phyloP scores from a whole-genome alignment of 2,888 invertebrate genomes.

The Cryptosula pallasiana region DNA sequence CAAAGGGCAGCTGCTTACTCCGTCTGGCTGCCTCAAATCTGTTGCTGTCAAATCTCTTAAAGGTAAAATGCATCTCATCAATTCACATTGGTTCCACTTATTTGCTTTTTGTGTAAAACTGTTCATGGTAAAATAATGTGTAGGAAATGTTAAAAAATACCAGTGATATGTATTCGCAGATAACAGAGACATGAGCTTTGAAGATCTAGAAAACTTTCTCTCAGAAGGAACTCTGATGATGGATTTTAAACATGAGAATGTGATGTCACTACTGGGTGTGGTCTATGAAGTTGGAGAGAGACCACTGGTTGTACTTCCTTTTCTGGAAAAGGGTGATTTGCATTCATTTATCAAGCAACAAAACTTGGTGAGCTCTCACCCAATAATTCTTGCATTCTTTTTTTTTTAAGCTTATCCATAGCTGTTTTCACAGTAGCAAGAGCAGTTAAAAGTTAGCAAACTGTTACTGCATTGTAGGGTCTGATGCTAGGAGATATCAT shows the following conservation, averaged over 20 bases:
- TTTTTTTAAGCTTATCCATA: too few relatives aligned
- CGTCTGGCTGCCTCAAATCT: background rate
- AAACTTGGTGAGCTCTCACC: too few relatives aligned
- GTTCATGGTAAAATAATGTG: too few relatives aligned
- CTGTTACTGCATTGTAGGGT: too few relatives aligned
- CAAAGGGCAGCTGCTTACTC: background rate
- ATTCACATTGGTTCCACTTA: too few relatives aligned
- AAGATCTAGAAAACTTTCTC: background rate
- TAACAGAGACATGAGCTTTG: background rate
- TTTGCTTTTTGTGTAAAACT: too few relatives aligned
- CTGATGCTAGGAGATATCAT: slow-evolving; percentile 56
- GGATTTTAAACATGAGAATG: slow-evolving; percentile 52
- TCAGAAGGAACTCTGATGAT: background rate
- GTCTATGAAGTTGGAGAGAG: slow-evolving; percentile 42
- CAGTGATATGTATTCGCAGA: too few relatives aligned
- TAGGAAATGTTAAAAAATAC: too few relatives aligned
- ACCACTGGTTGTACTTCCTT: slow-evolving; percentile 53
- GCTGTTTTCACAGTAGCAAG: too few relatives aligned
- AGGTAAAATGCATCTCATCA: too few relatives aligned
- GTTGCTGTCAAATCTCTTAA: slow-evolving; percentile 2
- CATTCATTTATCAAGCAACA: background rate
- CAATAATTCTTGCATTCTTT: too few relatives aligned
- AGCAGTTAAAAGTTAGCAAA: too few relatives aligned
- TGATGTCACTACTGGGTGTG: slow-evolving; percentile 50
- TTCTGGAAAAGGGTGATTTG: slow-evolving; percentile 43